A percentile compares a stretch with the other conserved stretches of the same genome.
phyloP scores from a whole-genome alignment of 1,140 invertebrate genomes.

The Rhizoglyphus robini region DNA sequence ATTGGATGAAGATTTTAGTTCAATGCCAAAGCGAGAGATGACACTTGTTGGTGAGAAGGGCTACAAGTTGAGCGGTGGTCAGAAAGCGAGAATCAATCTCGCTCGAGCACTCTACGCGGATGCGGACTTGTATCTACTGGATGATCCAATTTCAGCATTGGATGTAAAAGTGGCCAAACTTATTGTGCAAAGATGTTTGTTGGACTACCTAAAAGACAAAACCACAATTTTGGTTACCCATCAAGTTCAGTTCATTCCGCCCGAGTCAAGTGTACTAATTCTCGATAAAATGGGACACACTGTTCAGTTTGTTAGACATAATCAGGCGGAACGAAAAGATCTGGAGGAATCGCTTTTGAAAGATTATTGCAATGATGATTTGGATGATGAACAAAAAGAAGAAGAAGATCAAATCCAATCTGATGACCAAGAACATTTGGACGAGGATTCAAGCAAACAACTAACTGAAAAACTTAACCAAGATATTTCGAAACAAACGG shows the following conservation, averaged over 20 bases:
- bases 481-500: background rate
- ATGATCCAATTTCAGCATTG: slow-evolving; percentile 34
- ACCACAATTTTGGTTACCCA: slow-evolving; percentile 52
- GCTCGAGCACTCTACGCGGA: too few species aligned
- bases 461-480: too few species aligned
- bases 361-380: background rate
- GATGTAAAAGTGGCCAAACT: slow-evolving; percentile 34
- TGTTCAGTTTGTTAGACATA: background rate
- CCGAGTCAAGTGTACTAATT: slow-evolving; percentile 33
- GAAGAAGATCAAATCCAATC: too few species aligned
- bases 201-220: slow-evolving; percentile 44
- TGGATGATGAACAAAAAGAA: background rate
- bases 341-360: background rate
- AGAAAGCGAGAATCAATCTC: too few species aligned
- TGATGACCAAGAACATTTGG: too few species aligned
- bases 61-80: slow-evolving; percentile 91
- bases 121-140: slow-evolving; percentile 35
- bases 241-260: slow-evolving; percentile 42
- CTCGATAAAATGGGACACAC: background rate
- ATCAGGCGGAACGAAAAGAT: background rate
- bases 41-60: slow-evolving; percentile 37
- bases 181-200: slow-evolving; percentile 39
- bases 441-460: too few species aligned
- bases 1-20: slow-evolving; percentile 33
- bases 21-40: slow-evolving; percentile 37